Base-by-base conservation (phyloP, 1,140 invertebrate genomes). In the Pseudomyrmex cubaensis region DNA sequence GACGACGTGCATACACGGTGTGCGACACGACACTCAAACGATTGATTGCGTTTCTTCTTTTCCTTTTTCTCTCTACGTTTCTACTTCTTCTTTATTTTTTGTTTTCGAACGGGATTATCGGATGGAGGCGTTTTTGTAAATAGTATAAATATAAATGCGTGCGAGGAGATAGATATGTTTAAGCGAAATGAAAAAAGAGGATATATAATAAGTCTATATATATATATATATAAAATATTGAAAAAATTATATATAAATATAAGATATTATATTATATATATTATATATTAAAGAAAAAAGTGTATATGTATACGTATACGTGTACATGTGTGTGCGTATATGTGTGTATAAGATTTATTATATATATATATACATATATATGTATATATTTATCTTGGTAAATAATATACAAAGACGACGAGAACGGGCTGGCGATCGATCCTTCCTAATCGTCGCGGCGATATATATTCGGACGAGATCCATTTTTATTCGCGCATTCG, bases 371-470 rank as follows among this genome's bases (percentile, higher is more conserved):
- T 84, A 89, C 82, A 84, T 89, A 87, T 90, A 89, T 88, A 91
- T 87, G 86, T 87, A 92, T 92, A 93, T 93, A 92, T 93, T 93
- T 94, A 94, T 91, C 91, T 90, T 93, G 92, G 85, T 94, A 94
- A 94, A 93, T 93, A 91, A 93, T 93, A 93, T 48, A 91, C 90
- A 84, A 87, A 88, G 90, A 88, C 87, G 82, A 88, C 44, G 35
- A 35, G 35, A 35, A 5, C 35, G 90, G 90, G 85, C 88, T 92
- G 88, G 89, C 87, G 88, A 83, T 85, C 57, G 70, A 72, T 90
- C 87, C 90, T 87, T 86, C 54, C 75, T 78, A 63, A 59, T 78
- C 76, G 15, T 70, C 44, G 64, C 15, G 35, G 25, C 13, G 62
- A 35, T 35, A 35, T 35, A 70, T 46, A 85, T 70, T 52, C 44